Base-by-base conservation (phyloP, 2,888 invertebrate species). In the Priocnemis perturbator region DNA sequence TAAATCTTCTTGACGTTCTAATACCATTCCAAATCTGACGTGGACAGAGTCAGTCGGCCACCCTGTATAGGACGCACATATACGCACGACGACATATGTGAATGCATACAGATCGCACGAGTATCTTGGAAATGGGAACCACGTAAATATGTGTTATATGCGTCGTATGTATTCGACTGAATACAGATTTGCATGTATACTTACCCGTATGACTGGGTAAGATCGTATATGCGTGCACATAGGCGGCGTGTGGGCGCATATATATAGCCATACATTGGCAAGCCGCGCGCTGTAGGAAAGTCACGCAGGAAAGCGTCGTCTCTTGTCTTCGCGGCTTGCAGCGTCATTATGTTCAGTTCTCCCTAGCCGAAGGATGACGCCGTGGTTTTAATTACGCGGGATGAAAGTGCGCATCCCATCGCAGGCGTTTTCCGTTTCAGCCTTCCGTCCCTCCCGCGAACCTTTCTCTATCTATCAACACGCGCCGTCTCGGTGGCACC, bases 361-460 rank as follows among this genome's bases (percentile, higher is more conserved):
- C 76, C 70, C 77, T 57, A 21, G 62, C 64, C 81, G 74, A 82
- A 84, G 81, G 78, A 84, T 77, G 82, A 81, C 77, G 80, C 83
- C 83, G 84, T 83, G 85, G 81, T 87, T 87, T 87, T 88, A 88
- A 88, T 88, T 88, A 88, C 88, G 76, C 81, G 74, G 84, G 85
- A 86, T 87, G 85, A 87, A 87, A 87, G 85, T 87, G 84, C 83
- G 79, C 73, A 76, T 73, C 71, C 75, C 76, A 60, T 67, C 68
- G 74, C 61, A 65, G 67, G 68, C 71, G 68, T 67, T 65, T 74
- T 64, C 67, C 60, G 58, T 63, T 67, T 61, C 70, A 21, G 19
- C 52, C 55, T 30, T 50, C 64, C 57, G 48, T 55, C 70, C 23
- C 70, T 70, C 67, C 71, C 73, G 55, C 14, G 11, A 37, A 11